These are phyloP conservation scores for Phodopus roborovskii DNA, from an alignment of 2,113 vertebrate genomes.

Conservation along the genomic window DNA sequence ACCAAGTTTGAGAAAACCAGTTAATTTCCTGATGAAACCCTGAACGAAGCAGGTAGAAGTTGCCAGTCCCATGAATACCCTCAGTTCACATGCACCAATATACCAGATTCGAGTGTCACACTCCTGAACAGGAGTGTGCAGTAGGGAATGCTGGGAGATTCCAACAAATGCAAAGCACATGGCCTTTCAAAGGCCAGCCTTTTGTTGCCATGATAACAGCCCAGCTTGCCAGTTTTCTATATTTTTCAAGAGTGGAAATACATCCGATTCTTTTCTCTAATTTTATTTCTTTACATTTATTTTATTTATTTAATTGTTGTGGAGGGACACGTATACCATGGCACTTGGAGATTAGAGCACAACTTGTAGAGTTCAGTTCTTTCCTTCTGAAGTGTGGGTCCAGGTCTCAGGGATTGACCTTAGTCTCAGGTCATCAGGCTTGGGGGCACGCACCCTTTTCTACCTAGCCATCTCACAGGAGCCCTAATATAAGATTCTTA, in stretches of 20 bases:
- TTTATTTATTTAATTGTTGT: neutral
- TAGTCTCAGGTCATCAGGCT: neutral
- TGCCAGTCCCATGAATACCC: neutral
- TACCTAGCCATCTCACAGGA: neutral
- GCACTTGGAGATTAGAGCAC: neutral
- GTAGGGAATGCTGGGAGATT: neutral
- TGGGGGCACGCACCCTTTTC: neutral
- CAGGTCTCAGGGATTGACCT: neutral
- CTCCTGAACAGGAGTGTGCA: neutral
- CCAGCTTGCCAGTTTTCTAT: neutral
- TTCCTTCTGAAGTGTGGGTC: neutral
- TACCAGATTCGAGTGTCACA: neutral
- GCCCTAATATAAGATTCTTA: neutral
- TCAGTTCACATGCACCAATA: neutral
- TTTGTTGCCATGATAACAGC: neutral
- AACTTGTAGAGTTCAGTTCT: neutral
- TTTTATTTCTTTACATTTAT: neutral
- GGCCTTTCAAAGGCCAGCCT: neutral
- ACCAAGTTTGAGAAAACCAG: neutral
- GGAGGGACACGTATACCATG: neutral
- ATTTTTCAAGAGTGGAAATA: constrained; percentile 14
- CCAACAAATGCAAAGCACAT: neutral
- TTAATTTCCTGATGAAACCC: neutral
- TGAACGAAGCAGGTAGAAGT: neutral
- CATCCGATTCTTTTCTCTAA: neutral